A percentile compares a stretch with the other conserved stretches of the same genome.
Evolutionary conservation across 2,888 invertebrate species (phyloP).

Genomic region (Odontocerum albicorne): DNA sequence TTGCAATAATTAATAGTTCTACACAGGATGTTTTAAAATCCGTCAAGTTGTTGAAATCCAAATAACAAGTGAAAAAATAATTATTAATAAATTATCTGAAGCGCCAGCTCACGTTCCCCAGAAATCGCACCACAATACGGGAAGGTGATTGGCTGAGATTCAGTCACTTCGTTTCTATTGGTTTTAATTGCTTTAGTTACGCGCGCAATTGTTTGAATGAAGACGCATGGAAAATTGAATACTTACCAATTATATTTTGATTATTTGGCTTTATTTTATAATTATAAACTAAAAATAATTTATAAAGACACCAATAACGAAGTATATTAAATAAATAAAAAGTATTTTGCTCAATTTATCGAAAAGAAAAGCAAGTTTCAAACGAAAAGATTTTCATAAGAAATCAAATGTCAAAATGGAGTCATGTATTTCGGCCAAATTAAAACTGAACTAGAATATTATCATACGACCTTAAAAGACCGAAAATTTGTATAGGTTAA

Average conservation of each 20-base stretch:
- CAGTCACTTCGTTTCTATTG: conserved; percentile 18
- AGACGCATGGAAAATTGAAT: background rate
- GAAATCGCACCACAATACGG: conserved; percentile 55
- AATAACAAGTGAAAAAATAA: conserved; percentile 3
- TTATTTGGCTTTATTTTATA: background rate
- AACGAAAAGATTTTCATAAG: too few species aligned
- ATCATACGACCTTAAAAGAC: too few species aligned
- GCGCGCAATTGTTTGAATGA: conserved; percentile 23
- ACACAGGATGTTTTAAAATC: conserved; percentile 1
- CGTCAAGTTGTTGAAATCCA: background rate
- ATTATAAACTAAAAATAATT: background rate
- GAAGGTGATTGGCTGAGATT: conserved; percentile 46
- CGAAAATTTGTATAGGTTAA: too few species aligned
- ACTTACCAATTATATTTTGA: background rate
- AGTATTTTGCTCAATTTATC: too few species aligned
- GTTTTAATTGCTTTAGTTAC: background rate
- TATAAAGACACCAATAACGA: background rate
- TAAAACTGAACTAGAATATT: too few species aligned
- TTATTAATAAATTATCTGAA: conserved; percentile 2
- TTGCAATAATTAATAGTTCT: background rate
- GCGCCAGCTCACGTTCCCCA: conserved; percentile 40
- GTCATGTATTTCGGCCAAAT: too few species aligned
- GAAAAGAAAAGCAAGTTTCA: too few species aligned
- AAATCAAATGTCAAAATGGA: too few species aligned
- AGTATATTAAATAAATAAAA: too few species aligned